Percentiles rank a stretch among this genome's conserved stretches.
phyloP scores from a whole-genome alignment of 2,113 vertebrate genomes.

The Sturnira hondurensis region DNA sequence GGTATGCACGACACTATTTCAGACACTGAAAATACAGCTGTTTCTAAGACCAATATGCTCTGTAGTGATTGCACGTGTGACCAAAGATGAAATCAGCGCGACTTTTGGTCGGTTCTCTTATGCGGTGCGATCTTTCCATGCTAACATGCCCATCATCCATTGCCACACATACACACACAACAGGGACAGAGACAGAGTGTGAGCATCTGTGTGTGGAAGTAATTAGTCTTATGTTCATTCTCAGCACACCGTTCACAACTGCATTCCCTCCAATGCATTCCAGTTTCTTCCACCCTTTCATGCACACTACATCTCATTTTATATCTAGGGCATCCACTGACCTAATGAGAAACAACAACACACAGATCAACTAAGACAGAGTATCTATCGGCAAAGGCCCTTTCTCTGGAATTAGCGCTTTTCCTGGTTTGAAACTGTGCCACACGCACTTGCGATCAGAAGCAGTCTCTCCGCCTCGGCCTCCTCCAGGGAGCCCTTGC shows the following conservation, averaged over 20 bases:
- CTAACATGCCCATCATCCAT: background rate
- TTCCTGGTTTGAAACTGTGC: background rate
- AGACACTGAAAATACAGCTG: background rate
- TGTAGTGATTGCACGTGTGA: background rate
- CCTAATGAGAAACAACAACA: background rate
- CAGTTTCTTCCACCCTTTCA: background rate
- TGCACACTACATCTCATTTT: background rate
- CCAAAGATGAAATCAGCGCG: background rate
- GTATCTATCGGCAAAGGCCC: background rate
- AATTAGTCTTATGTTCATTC: background rate
- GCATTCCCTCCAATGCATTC: background rate
- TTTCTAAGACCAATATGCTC: background rate
- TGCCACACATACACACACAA: background rate
- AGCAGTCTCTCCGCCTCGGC: constrained; percentile 96
- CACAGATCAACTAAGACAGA: background rate
- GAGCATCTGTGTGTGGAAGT: no score
- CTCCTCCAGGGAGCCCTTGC: constrained; percentile 95
- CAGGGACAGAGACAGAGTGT: background rate
- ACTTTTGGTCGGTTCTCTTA: background rate
- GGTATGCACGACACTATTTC: background rate
- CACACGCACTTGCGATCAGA: constrained; percentile 90
- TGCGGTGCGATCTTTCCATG: background rate
- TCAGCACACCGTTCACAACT: background rate
- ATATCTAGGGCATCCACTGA: background rate
- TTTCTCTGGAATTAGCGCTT: background rate